Conservation (phyloP, 1,140 invertebrate species). For the Streblospio benedicti region DNA sequence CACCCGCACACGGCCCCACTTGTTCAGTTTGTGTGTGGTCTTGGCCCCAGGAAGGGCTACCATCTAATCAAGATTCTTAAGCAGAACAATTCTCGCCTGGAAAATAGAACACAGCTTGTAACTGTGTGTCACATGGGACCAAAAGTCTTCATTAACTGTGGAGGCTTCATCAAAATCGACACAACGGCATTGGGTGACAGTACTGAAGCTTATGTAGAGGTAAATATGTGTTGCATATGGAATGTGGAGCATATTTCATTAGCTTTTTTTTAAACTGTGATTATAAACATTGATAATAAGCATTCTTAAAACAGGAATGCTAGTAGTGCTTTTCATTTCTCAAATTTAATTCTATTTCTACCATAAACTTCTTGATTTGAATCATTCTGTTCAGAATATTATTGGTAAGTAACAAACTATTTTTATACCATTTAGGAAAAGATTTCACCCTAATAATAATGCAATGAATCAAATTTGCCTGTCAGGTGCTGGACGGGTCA, state of each 20-base stretch:
- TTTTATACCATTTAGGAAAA: too few relatives aligned
- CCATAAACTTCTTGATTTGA: too few relatives aligned
- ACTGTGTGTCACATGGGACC: slow-evolving; percentile 93
- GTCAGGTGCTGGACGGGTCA: slow-evolving; percentile 92
- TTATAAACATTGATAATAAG: too few relatives aligned
- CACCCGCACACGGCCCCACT: slow-evolving; percentile 72
- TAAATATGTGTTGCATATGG: background rate
- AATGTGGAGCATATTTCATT: background rate
- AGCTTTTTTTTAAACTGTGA: background rate
- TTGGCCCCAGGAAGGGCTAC: slow-evolving; percentile 89
- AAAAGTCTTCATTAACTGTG: slow-evolving; percentile 98
- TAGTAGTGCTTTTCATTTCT: too few relatives aligned
- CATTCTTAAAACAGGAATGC: too few relatives aligned
- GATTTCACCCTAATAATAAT: background rate
- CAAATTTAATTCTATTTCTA: too few relatives aligned
- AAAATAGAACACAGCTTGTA: slow-evolving; percentile 90
- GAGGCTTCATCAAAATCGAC: slow-evolving; percentile 98
- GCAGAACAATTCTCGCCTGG: slow-evolving; percentile 83
- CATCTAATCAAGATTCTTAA: slow-evolving; percentile 76
- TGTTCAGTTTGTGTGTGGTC: slow-evolving; percentile 95
- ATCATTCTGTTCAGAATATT: too few relatives aligned
- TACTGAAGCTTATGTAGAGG: slow-evolving; percentile 10
- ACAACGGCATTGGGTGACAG: slow-evolving; percentile 81
- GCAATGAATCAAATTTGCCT: background rate
- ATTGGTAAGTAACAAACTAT: too few relatives aligned